A percentile compares a stretch with the other conserved stretches of the same genome.
These are phyloP conservation scores for Notarius lentiginosus DNA, from an alignment of 2,113 vertebrate species.

Conservation along the genomic window DNA sequence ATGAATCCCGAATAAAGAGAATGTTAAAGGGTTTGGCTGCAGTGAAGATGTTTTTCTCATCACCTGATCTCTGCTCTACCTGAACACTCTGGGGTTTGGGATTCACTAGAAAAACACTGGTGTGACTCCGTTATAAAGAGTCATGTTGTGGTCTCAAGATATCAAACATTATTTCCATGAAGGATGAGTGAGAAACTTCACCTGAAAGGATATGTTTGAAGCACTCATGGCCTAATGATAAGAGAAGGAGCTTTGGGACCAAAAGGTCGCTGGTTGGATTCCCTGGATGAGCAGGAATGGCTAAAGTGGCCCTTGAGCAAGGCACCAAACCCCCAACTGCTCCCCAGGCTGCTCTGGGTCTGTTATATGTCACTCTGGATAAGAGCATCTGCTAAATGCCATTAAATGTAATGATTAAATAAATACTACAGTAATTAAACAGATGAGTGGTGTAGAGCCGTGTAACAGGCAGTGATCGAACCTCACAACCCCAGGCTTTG, in stretches of 20 bases:
- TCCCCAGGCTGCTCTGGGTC: too few species aligned
- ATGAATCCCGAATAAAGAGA: conserved; percentile 48
- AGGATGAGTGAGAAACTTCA: neutral
- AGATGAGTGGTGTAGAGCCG: neutral
- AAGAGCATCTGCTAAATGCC: too few species aligned
- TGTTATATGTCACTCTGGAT: too few species aligned
- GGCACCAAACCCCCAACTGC: too few species aligned
- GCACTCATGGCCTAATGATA: neutral
- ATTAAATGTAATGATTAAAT: neutral
- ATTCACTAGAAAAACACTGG: neutral
- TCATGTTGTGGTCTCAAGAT: neutral
- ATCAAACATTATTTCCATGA: neutral
- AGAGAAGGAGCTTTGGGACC: too few species aligned
- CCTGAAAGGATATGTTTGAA: neutral
- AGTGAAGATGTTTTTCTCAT: neutral
- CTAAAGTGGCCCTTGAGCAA: too few species aligned
- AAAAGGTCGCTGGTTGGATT: too few species aligned
- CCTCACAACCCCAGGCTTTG: neutral
- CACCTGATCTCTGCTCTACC: conserved; percentile 34
- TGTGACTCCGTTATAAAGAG: too few species aligned
- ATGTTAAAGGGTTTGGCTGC: conserved; percentile 39
- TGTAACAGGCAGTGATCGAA: neutral
- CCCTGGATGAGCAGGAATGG: too few species aligned
- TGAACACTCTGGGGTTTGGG: conserved; percentile 34
- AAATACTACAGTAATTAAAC: neutral